phyloP scores from a whole-genome alignment of 2,113 vertebrate species.

The Hypocryptadius cinnamomeus region DNA sequence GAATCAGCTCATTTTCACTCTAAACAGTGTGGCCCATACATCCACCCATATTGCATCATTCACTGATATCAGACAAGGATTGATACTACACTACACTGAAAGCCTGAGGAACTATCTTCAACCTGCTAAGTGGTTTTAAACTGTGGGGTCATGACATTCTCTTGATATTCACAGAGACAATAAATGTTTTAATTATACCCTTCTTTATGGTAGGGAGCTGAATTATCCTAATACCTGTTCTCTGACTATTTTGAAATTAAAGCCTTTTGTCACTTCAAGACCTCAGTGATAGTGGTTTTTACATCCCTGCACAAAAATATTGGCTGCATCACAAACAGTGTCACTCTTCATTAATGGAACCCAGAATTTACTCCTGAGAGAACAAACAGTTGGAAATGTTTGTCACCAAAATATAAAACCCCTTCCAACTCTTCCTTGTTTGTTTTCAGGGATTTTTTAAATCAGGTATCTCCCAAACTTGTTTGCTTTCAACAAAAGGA shows the following conservation, averaged over 20 bases:
- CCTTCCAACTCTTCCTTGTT: neutral
- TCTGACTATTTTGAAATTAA: neutral
- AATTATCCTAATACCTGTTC: neutral
- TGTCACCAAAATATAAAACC: neutral
- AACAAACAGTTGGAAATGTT: neutral
- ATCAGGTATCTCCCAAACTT: fast-evolving
- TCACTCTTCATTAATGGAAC: neutral
- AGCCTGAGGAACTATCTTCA: neutral
- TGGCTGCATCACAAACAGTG: neutral
- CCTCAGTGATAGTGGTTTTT: neutral
- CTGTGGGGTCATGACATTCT: neutral
- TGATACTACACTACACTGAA: neutral
- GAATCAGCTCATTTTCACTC: neutral
- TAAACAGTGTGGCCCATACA: fast-evolving
- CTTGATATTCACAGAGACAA: neutral
- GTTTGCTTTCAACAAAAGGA: neutral
- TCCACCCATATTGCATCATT: neutral
- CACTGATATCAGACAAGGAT: neutral
- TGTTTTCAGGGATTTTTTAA: neutral
- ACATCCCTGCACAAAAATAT: neutral
- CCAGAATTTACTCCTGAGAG: neutral
- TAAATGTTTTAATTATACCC: neutral
- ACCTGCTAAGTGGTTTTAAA: neutral
- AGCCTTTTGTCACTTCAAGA: neutral
- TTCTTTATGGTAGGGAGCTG: neutral